phyloP scores from a whole-genome alignment of 2,797 vertebrate species.

The Erpetoichthys calabaricus region DNA sequence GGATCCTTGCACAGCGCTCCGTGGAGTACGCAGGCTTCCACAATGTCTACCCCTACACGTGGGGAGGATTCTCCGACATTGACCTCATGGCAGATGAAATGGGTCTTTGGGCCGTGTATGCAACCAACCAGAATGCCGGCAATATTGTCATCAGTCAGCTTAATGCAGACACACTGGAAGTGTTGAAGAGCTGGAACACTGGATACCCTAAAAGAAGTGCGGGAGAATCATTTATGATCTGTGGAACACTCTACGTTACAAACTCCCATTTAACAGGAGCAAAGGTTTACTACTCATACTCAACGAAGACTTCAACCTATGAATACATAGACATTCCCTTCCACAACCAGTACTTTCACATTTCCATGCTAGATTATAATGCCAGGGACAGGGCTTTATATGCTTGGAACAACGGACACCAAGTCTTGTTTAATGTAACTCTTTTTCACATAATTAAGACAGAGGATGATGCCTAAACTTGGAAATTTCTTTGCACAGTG shows the following conservation, averaged over 20 bases:
- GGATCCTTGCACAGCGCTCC: conserved; percentile 76
- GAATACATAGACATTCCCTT: conserved; percentile 96
- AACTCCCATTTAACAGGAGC: conserved; percentile 92
- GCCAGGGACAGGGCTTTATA: conserved; percentile 85
- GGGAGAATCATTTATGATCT: conserved; percentile 96
- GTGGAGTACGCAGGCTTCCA: conserved; percentile 92
- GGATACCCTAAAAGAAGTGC: conserved; percentile 94
- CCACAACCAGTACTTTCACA: conserved; percentile 96
- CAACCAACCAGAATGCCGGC: conserved; percentile 94
- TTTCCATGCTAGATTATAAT: conserved; percentile 98
- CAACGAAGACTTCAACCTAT: conserved; percentile 86
- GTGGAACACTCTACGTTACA: conserved; percentile 88
- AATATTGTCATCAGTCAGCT: conserved; percentile 91
- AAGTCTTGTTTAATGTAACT: conserved; percentile 94
- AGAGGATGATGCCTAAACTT: conserved; percentile 72
- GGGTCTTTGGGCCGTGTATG: conserved; percentile 89
- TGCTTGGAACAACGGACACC: conserved; percentile 96
- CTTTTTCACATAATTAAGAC: conserved; percentile 96
- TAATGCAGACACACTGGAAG: conserved; percentile 78
- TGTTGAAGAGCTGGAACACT: conserved; percentile 85
- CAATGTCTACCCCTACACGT: conserved; percentile 92
- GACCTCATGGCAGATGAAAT: conserved; percentile 95
- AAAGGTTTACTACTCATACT: conserved; percentile 93
- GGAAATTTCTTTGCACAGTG: conserved; percentile 12
- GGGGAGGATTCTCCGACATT: conserved; percentile 93